Evolutionary conservation across 1,140 invertebrate species (phyloP).

Genomic region (Euura lappo): DNA sequence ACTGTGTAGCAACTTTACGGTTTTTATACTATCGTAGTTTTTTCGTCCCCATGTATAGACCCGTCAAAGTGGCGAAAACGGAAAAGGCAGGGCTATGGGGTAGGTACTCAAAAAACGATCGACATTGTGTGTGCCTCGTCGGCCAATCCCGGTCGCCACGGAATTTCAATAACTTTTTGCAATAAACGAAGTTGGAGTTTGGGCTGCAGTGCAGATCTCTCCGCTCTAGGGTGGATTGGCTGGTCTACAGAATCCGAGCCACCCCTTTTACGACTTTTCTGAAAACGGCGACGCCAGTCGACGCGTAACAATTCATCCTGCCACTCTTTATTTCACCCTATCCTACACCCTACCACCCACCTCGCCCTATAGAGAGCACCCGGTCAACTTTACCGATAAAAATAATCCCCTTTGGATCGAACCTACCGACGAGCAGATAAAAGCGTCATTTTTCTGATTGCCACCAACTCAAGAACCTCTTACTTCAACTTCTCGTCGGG

Average conservation of each 20-base stretch:
- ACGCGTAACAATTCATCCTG: neutral
- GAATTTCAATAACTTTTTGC: slow-evolving; percentile 7
- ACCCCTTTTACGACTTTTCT: neutral
- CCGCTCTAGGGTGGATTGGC: neutral
- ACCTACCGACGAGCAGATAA: slow-evolving; percentile 11
- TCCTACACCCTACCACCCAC: no score
- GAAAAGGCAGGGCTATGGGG: neutral
- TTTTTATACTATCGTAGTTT: no score
- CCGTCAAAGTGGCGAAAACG: no score
- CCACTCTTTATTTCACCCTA: neutral
- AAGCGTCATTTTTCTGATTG: slow-evolving; percentile 14
- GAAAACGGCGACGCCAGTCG: neutral
- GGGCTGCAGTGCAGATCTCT: neutral
- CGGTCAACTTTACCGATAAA: slow-evolving; percentile 11
- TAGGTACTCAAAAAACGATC: slow-evolving; percentile 5
- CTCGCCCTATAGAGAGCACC: neutral
- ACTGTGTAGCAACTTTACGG: no score
- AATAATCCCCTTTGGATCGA: slow-evolving; percentile 14
- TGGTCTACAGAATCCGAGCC: neutral
- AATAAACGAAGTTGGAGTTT: slow-evolving; percentile 4
- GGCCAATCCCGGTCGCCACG: neutral
- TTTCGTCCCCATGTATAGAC: no score
- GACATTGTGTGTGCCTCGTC: neutral
- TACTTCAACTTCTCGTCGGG: neutral
- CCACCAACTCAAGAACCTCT: neutral